Conservation (phyloP, 2,888 invertebrate genomes). For the Orthonevra nobilis region DNA sequence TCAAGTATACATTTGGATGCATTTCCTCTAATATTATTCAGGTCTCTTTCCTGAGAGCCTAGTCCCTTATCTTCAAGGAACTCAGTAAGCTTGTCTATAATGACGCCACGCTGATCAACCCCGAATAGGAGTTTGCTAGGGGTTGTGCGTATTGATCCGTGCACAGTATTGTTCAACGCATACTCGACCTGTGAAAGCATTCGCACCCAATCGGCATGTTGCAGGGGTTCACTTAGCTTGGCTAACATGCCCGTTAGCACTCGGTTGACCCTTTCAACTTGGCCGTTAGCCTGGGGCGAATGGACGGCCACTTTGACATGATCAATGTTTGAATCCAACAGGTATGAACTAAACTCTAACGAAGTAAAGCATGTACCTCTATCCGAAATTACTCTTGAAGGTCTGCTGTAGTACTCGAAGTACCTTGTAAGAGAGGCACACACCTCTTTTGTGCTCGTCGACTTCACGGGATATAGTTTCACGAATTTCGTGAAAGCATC, state of each 20-base stretch:
- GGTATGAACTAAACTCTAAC: neutral
- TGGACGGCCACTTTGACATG: constrained; percentile 72
- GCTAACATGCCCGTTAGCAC: constrained; percentile 26
- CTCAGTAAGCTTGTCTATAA: too few relatives aligned
- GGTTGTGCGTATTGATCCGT: too few relatives aligned
- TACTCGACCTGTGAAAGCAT: constrained; percentile 57
- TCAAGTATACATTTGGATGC: too few relatives aligned
- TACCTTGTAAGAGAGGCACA: neutral
- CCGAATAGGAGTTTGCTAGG: too few relatives aligned
- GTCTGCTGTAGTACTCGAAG: neutral
- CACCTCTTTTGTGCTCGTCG: neutral
- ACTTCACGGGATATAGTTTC: neutral
- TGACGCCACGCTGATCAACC: too few relatives aligned
- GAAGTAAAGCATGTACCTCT: neutral
- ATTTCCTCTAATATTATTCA: too few relatives aligned
- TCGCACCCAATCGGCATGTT: constrained; percentile 24
- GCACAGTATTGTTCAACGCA: constrained; percentile 67
- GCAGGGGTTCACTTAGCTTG: constrained; percentile 28
- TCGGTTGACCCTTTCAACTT: constrained; percentile 40
- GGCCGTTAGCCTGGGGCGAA: constrained; percentile 74
- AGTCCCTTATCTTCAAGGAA: too few relatives aligned
- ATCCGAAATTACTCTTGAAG: neutral
- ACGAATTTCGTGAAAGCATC: neutral
- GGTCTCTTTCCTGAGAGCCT: too few relatives aligned
- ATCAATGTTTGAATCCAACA: constrained; percentile 7